Conservation (phyloP, 2,113 vertebrate genomes). For the Passerina amoena region DNA sequence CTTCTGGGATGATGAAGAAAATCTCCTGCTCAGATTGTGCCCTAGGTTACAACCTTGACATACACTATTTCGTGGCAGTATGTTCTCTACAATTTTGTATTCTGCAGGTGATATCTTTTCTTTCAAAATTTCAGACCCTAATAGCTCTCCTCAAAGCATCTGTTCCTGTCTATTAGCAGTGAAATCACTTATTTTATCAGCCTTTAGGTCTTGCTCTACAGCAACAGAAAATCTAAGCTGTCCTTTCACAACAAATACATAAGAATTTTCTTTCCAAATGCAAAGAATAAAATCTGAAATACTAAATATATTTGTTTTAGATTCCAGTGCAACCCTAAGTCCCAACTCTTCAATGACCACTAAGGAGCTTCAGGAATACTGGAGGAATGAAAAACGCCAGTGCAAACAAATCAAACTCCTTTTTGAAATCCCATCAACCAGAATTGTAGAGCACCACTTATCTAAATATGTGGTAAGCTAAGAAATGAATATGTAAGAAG, state of each 20-base stretch:
- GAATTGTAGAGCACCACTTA: constrained; percentile 73
- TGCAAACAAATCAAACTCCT: constrained; percentile 79
- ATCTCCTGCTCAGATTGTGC: background rate
- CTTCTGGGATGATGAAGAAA: background rate
- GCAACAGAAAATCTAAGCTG: background rate
- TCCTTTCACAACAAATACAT: background rate
- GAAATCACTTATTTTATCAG: background rate
- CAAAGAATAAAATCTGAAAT: background rate
- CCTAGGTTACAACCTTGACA: background rate
- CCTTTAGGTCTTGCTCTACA: background rate
- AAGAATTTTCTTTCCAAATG: background rate
- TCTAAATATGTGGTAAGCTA: constrained; percentile 88
- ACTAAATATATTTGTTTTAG: constrained; percentile 30
- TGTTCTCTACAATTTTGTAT: background rate
- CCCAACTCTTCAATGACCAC: constrained; percentile 85
- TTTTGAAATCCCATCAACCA: constrained; percentile 86
- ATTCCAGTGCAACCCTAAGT: background rate
- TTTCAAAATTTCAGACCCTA: background rate
- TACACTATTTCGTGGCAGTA: background rate
- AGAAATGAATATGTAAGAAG: constrained; percentile 9
- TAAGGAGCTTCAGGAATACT: constrained; percentile 88
- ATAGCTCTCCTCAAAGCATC: background rate
- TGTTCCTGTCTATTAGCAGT: background rate
- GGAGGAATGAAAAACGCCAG: constrained; percentile 76
- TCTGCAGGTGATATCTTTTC: background rate